These are phyloP conservation scores for Bovichtus diacanthus DNA, from an alignment of 2,797 vertebrate genomes.

Conservation along the genomic window DNA sequence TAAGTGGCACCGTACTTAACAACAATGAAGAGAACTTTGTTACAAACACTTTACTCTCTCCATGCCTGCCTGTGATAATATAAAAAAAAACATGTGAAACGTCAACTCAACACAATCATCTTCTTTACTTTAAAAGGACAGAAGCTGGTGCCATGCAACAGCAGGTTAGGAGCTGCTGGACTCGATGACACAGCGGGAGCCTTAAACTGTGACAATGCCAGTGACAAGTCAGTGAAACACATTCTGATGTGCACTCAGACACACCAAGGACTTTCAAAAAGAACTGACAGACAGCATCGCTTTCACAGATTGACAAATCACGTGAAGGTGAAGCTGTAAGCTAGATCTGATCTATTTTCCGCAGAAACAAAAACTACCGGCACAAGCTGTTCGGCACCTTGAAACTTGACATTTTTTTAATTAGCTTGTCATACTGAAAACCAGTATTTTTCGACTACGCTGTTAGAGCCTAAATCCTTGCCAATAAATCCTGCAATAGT, in stretches of 20 bases:
- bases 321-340: neutral
- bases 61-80: neutral
- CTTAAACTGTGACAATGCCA: conserved; percentile 18
- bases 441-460: neutral
- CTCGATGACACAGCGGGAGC: conserved; percentile 15
- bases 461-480: neutral
- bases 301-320: conserved; percentile 13
- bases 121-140: conserved; percentile 19
- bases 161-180: conserved; percentile 20
- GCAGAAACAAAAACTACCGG: neutral
- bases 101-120: neutral
- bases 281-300: conserved; percentile 12
- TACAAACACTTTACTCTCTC: neutral
- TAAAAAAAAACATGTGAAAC: neutral
- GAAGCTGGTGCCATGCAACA: conserved; percentile 8
- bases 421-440: neutral
- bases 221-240: conserved; percentile 33
- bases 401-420: neutral
- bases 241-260: conserved; percentile 23
- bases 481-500: conserved; percentile 9
- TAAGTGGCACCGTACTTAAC: neutral
- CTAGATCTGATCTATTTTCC: conserved; percentile 1
- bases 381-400: neutral
- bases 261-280: conserved; percentile 2
- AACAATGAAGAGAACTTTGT: neutral